phyloP scores from a whole-genome alignment of 2,113 vertebrate species.

The Proteles cristata region DNA sequence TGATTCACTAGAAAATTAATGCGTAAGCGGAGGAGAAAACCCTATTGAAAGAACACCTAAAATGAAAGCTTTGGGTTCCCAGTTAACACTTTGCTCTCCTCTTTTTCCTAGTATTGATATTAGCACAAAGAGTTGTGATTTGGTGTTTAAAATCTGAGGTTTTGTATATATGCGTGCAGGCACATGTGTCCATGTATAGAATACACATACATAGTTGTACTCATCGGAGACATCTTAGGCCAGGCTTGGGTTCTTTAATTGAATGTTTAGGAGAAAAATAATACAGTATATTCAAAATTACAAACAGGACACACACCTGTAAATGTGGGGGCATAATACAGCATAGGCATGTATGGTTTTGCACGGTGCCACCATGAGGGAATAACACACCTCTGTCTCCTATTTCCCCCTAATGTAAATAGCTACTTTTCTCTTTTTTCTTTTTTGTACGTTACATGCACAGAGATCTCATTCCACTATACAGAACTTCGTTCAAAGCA shows the following conservation, averaged over 20 bases:
- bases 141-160: conserved; percentile 26
- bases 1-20: conserved; percentile 55
- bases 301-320: not conserved
- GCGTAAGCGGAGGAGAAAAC: conserved; percentile 33
- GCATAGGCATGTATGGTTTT: not conserved
- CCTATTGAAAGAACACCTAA: conserved; percentile 33
- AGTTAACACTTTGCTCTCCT: conserved; percentile 1
- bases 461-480: not conserved
- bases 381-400: not conserved
- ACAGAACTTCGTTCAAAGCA: not conserved
- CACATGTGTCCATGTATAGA: not conserved
- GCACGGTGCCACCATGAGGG: not conserved
- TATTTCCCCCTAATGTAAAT: not conserved
- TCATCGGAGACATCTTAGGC: not conserved
- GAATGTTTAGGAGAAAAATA: conserved; percentile 17
- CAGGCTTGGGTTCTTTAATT: not conserved
- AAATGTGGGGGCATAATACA: not conserved
- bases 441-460: not conserved
- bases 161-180: not conserved
- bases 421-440: not conserved
- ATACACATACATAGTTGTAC: not conserved
- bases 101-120: conserved; percentile 37
- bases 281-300: conserved; percentile 19
- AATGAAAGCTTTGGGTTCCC: conserved; percentile 17
- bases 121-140: conserved; percentile 24